Percentiles rank a stretch among this genome's conserved stretches.
These are phyloP conservation scores for Dasyprocta punctata DNA, from an alignment of 2,113 vertebrate genomes.

Conservation along the genomic window DNA sequence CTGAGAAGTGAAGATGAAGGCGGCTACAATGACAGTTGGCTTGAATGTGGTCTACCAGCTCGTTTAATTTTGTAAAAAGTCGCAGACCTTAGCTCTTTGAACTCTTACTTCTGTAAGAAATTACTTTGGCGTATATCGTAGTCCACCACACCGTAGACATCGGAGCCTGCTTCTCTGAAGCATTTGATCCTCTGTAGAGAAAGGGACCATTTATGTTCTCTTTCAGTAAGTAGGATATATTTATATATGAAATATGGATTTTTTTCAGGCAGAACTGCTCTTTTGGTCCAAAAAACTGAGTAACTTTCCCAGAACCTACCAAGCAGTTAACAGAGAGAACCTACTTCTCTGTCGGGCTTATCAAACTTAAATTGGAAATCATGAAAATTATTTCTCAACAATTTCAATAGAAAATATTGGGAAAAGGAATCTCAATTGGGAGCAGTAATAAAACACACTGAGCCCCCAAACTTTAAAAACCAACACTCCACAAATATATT, in stretches of 20 bases:
- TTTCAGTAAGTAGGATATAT: not conserved
- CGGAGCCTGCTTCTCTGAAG: not conserved
- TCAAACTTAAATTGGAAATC: not conserved
- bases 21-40: not conserved
- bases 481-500: not conserved
- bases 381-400: not conserved
- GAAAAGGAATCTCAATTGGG: not conserved
- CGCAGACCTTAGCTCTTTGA: not conserved
- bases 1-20: not conserved
- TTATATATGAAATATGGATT: not conserved
- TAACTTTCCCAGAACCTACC: not conserved
- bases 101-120: not conserved
- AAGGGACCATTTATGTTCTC: not conserved
- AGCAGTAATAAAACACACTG: not conserved
- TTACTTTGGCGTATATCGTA: not conserved
- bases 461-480: not conserved
- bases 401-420: not conserved
- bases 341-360: not conserved
- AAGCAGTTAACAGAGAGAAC: not conserved
- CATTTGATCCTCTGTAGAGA: no score
- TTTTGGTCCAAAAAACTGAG: not conserved
- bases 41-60: not conserved
- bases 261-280: not conserved
- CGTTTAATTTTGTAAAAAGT: not conserved
- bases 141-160: not conserved